A percentile compares a stretch with the other conserved stretches of the same genome.
phyloP scores from a whole-genome alignment of 2,888 invertebrate genomes.

The Ctena decussata region DNA sequence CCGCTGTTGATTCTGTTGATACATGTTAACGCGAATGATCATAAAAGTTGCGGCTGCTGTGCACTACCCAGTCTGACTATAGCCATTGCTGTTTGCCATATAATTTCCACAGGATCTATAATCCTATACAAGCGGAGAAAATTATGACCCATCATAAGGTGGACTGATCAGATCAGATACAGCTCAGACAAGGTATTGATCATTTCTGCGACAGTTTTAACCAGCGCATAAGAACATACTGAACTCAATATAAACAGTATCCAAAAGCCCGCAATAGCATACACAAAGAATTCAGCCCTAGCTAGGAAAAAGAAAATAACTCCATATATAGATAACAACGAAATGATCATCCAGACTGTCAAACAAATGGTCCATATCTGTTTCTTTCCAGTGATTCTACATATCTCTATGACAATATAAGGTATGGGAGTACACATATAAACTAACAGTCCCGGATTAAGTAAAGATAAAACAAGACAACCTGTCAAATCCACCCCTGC shows the following conservation, averaged over 20 bases:
- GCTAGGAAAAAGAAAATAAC: neutral
- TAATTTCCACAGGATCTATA: too few relatives aligned
- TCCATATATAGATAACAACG: neutral
- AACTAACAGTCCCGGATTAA: neutral
- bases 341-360: neutral
- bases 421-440: neutral
- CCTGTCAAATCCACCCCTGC: neutral
- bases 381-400: neutral
- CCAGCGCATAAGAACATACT: neutral
- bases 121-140: too few relatives aligned
- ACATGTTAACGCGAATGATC: too few relatives aligned
- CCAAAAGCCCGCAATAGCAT: neutral
- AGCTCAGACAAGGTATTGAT: neutral
- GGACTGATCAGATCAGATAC: neutral
- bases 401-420: neutral
- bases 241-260: neutral
- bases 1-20: too few relatives aligned
- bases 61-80: too few relatives aligned
- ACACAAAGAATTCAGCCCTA: neutral
- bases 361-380: neutral
- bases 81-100: too few relatives aligned
- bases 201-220: neutral
- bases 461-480: neutral
- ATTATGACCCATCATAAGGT: too few relatives aligned
- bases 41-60: too few relatives aligned